These are phyloP conservation scores for Philaethria dido DNA, from an alignment of 2,888 invertebrate genomes.

Conservation along the genomic window DNA sequence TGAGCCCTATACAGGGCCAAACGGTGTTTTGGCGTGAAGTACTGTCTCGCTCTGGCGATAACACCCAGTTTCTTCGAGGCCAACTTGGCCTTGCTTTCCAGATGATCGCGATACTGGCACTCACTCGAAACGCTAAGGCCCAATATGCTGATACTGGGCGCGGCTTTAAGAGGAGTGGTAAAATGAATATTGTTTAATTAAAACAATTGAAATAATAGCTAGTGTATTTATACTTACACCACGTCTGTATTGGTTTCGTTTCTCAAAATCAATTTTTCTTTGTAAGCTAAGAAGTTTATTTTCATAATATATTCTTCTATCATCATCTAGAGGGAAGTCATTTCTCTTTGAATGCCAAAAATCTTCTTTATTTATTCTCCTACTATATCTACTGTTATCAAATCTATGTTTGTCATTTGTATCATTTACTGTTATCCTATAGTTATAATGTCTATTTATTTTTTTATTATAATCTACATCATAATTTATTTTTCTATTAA, in stretches of 20 bases:
- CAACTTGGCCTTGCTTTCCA: too few species aligned
- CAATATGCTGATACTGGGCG: too few species aligned
- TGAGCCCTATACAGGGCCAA: too few species aligned
- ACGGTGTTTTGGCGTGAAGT: too few species aligned
- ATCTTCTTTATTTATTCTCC: conserved; percentile 5
- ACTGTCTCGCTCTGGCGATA: too few species aligned
- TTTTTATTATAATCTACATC: background rate
- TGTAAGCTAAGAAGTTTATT: conserved; percentile 63
- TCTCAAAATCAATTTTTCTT: conserved; percentile 42
- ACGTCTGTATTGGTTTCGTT: conserved; percentile 29
- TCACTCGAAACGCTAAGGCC: too few species aligned
- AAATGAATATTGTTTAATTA: too few species aligned
- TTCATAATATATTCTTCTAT: conserved; percentile 65
- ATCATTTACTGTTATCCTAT: conserved; percentile 4
- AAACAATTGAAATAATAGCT: too few species aligned
- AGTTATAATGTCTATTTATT: background rate
- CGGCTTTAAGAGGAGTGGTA: too few species aligned
- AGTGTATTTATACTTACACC: conserved; percentile 28
- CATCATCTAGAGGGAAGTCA: conserved; percentile 50
- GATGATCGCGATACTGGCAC: too few species aligned
- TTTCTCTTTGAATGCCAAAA: conserved; percentile 28
- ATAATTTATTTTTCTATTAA: conserved; percentile 3
- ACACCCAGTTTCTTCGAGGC: too few species aligned
- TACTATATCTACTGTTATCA: conserved; percentile 6
- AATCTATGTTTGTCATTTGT: background rate